These are phyloP conservation scores for Eumerus sabulonum DNA, from an alignment of 2,888 invertebrate genomes.

Conservation along the genomic window DNA sequence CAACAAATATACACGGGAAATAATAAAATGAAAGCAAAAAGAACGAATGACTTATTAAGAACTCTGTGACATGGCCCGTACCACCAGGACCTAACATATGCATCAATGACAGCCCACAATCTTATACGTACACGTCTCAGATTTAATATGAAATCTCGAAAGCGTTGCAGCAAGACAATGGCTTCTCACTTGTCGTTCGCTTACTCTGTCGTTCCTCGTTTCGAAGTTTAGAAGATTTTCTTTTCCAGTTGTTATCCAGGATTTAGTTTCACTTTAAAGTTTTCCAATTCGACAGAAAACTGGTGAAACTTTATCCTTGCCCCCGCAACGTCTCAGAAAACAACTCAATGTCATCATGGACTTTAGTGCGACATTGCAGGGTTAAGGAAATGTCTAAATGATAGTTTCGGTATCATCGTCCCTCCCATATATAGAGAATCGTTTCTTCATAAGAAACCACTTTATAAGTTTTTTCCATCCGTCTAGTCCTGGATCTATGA, in stretches of 20 bases:
- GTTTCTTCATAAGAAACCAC: constrained; percentile 52
- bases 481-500: too few species aligned
- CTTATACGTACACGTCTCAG: constrained; percentile 9
- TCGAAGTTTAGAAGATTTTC: constrained; percentile 33
- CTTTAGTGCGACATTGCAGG: constrained; percentile 8
- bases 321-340: constrained; percentile 29
- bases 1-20: neutral
- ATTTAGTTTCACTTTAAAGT: constrained; percentile 68
- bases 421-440: constrained; percentile 13
- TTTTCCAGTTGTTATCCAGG: constrained; percentile 47
- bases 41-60: constrained; percentile 35
- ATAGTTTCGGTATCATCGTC: constrained; percentile 25
- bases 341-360: constrained; percentile 58
- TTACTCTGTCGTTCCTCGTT: neutral
- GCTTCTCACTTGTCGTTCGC: too few species aligned
- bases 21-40: constrained; percentile 27
- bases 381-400: constrained; percentile 41
- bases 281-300: constrained; percentile 62
- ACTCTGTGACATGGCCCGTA: constrained; percentile 40
- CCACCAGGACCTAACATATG: neutral
- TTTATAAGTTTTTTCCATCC: constrained; percentile 10
- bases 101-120: constrained; percentile 11
- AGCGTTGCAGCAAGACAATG: constrained; percentile 4
- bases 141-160: constrained; percentile 45
- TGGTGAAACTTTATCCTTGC: constrained; percentile 61